Conservation (phyloP, 2,797 vertebrate species). For the Phrynocephalus guinanensis region DNA sequence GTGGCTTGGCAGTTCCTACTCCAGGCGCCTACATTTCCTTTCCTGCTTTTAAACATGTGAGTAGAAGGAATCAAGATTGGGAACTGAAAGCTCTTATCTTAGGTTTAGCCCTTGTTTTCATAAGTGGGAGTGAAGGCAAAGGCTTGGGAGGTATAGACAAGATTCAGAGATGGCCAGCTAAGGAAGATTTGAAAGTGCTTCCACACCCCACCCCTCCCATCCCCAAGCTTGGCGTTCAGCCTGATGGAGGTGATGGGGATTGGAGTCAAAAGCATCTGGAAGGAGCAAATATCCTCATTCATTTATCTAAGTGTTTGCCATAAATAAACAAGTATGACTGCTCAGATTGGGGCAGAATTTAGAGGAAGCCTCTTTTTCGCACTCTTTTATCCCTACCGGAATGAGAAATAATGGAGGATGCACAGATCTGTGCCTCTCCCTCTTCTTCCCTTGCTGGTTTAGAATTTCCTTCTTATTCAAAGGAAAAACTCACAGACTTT, state of each 20-base stretch:
- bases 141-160: neutral
- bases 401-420: neutral
- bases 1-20: no score
- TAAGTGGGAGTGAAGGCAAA: neutral
- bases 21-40: no score
- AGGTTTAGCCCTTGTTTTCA: no score
- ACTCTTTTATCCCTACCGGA: no score
- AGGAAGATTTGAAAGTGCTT: neutral
- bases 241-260: no score
- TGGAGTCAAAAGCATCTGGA: no score
- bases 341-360: no score
- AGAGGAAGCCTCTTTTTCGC: neutral
- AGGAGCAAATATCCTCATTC: no score
- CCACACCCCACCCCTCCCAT: no score
- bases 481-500: conserved; percentile 76
- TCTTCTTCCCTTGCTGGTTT: neutral
- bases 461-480: neutral
- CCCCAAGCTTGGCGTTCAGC: neutral
- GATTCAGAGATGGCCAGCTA: neutral
- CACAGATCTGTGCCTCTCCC: neutral
- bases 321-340: no score
- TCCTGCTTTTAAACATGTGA: neutral
- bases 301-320: no score
- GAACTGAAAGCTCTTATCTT: no score
- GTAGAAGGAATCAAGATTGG: neutral